Conservation (phyloP, 2,113 vertebrate genomes). For the Paramisgurnus dabryanus region DNA sequence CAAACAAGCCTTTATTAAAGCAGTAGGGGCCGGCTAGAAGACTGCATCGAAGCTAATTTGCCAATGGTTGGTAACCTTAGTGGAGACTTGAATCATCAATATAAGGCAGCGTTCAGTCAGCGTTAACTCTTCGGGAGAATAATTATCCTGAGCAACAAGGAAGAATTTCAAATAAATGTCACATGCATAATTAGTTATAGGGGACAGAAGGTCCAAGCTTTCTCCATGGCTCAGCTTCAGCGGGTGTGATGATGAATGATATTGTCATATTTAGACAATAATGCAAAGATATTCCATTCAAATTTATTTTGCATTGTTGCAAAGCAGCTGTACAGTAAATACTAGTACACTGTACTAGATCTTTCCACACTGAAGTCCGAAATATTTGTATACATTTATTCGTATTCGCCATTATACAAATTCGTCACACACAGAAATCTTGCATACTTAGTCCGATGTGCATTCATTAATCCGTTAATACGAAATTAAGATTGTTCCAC, state of each 20-base stretch:
- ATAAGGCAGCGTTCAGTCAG: neutral
- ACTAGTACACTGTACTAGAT: too few species aligned
- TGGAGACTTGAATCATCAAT: conserved; percentile 20
- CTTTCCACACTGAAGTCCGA: too few species aligned
- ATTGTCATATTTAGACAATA: conserved; percentile 1
- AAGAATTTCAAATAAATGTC: conserved; percentile 26
- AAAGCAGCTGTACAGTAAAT: too few species aligned
- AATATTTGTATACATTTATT: too few species aligned
- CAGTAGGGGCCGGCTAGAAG: conserved; percentile 11
- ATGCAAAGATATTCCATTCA: neutral
- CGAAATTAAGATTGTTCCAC: too few species aligned
- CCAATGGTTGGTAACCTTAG: conserved; percentile 14
- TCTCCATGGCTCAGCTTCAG: neutral
- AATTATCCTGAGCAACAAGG: conserved; percentile 12
- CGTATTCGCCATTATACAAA: too few species aligned
- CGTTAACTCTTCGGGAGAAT: conserved; percentile 6
- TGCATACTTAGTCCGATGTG: too few species aligned
- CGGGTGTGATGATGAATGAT: neutral
- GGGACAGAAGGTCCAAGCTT: conserved; percentile 5
- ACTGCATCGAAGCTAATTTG: conserved; percentile 44
- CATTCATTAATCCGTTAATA: too few species aligned
- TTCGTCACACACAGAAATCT: too few species aligned
- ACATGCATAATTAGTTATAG: conserved; percentile 4
- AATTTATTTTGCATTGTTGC: too few species aligned
- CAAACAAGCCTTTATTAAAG: conserved; percentile 50